A percentile compares a stretch with the other conserved stretches of the same genome.
phyloP scores from a whole-genome alignment of 2,888 invertebrate genomes.

The Bursaphelenchus okinawaensis region DNA sequence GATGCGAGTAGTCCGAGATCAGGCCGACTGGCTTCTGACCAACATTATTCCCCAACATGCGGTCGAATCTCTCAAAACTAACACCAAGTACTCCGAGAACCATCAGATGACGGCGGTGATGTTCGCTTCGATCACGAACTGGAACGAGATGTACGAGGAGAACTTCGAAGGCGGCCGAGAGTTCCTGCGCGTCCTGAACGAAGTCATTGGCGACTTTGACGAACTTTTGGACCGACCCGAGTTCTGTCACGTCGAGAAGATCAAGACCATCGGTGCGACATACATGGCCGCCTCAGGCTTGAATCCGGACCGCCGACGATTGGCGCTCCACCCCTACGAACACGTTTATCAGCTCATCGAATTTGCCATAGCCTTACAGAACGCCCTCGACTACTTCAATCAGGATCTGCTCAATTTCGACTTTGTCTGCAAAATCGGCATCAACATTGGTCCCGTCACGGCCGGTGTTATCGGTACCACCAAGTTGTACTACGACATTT shows the following conservation, averaged over 20 bases:
- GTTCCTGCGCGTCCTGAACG: slow-evolving; percentile 86
- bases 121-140: slow-evolving; percentile 92
- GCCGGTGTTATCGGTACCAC: slow-evolving; percentile 84
- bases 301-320: slow-evolving; percentile 72
- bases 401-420: slow-evolving; percentile 83
- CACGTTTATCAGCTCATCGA: slow-evolving; percentile 70
- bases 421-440: slow-evolving; percentile 68
- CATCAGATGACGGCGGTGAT: slow-evolving; percentile 78
- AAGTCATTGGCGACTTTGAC: slow-evolving; percentile 90
- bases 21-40: slow-evolving; percentile 89
- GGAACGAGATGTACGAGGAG: slow-evolving; percentile 95
- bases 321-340: slow-evolving; percentile 57
- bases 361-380: slow-evolving; percentile 84
- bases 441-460: slow-evolving; percentile 89
- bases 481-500: slow-evolving; percentile 91
- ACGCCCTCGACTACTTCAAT: slow-evolving; percentile 79
- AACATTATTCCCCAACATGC: slow-evolving; percentile 95
- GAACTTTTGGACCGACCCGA: slow-evolving; percentile 71
- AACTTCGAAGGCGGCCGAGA: slow-evolving; percentile 89
- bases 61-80: slow-evolving; percentile 82
- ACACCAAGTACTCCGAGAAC: slow-evolving; percentile 64
- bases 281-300: slow-evolving; percentile 96
- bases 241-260: slow-evolving; percentile 75
- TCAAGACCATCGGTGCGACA: slow-evolving; percentile 88
- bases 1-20: slow-evolving; percentile 75